Evolutionary conservation across 2,113 vertebrate species (phyloP), one percentile per base, ranked within the genome.

Genomic region (Colistium nudipinnis): DNA sequence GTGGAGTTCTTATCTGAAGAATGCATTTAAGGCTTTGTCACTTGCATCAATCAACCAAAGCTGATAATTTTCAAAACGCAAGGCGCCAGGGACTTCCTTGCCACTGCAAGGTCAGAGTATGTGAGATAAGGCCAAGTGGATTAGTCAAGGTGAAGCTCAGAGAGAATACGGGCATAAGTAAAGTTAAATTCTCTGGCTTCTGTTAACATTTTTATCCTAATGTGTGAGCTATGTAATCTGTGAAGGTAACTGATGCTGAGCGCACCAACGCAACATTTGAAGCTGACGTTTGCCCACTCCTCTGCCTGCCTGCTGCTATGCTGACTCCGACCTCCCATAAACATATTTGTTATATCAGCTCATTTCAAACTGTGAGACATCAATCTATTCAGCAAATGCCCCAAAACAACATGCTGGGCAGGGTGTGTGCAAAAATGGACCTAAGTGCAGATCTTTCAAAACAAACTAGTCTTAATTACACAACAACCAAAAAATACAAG

Each of bases 1-100:
- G 55, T 38, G 67, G 35, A 16, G 19, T 69, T 83, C 77, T 87
- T 90, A 90, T 92, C 88, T 79, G 13, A 70, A 81, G 83, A 84
- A 85, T 87, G 82, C 73, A 71, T 92, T 88, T 78, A 81, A 35
- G 61, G 67, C 76, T 82, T 67, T 80, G 80, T 81, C 78, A 62
- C 65, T 79, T 47, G 56, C 65, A 88, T 84, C 74, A 78, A 79
- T 91, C 82, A 88, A 44, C 66, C 33, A 62, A 74, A 74, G 72
- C 81, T 76, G 88, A 90, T 90, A 51, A 82, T 85, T 84, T 76
- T 76, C 25, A 65, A 72, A 83, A 79, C 52, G 41, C 8, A 5
- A 53, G 83, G 84, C n/a, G 60, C 72, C 76, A 44, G 77, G 48
- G 68, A 85, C 73, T 67, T 81, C 62, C 60, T 30, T 67, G 39